phyloP scores from a whole-genome alignment of 2,113 vertebrate genomes.

The Anarhynchus alexandrinus region DNA sequence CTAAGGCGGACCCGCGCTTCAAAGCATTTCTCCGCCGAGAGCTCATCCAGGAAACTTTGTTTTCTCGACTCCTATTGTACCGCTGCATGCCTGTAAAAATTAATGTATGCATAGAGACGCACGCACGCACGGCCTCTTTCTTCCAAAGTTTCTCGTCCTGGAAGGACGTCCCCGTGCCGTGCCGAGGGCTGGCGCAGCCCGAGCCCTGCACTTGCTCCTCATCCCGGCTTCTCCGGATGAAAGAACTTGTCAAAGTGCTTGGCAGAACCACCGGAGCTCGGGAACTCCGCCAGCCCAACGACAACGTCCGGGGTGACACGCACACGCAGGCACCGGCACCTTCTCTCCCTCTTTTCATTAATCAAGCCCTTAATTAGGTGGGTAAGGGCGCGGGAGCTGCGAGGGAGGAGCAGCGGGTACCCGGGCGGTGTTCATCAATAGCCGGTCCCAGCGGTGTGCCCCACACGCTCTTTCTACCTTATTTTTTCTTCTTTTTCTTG shows the following conservation, averaged over 20 bases:
- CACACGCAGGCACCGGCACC: background rate
- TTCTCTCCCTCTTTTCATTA: accelerated
- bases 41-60: background rate
- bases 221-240: background rate
- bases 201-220: background rate
- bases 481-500: background rate
- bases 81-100: background rate
- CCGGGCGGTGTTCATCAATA: background rate
- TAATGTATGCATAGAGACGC: background rate
- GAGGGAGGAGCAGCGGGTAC: background rate
- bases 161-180: background rate
- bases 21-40: background rate
- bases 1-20: background rate
- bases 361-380: background rate
- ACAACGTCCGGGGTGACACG: background rate
- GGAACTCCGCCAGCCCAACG: background rate
- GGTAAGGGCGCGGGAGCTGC: background rate
- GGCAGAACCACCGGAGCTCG: background rate
- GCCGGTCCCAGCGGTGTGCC: accelerated
- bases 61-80: background rate
- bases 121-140: background rate
- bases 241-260: background rate
- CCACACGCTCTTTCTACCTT: background rate
- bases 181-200: background rate
- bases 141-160: background rate